Evolutionary conservation across 2,797 vertebrate genomes (phyloP), one percentile per base, ranked within the genome.

Genomic region (Pangasius macronema): DNA sequence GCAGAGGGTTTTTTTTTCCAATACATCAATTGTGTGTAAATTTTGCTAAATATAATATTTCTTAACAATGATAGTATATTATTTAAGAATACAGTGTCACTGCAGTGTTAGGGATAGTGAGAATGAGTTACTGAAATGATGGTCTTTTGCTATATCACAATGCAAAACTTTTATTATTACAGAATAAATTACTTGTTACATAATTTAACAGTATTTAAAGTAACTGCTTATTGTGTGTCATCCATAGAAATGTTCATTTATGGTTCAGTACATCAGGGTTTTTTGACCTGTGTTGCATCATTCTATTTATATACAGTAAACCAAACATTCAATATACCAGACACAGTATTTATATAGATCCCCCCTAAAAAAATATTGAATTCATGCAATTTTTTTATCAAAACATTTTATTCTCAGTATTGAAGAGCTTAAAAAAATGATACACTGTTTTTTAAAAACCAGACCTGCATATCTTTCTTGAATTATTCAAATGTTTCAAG

Each of bases 401-500:
- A 27, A 81, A 16, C 24, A 81, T 16, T 55, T 16, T 3, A 42
- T 81, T 81, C 9, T 20, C 39, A 51, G 16, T 22, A 82, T 13
- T 27, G n/a, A 67, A n/a, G 3, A 65, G 27, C 46, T 22, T 79
- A 1, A 42, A 79, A 79, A 61, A 81, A n/a, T 30, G 0, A 5
- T 11, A 22, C 53, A 4, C 16, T 5, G 13, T 7, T 11, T 49
- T 82, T 65, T 20, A 0, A 63, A 63, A 67, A 33, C 27, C 42
- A 11, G 24, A 42, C 42, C 42, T 42, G 59, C 53, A 20, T 82
- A 51, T 83, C 13, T 65, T 76, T 79, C 63, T n/a, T 65, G 2
- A 68, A 75, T 42, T 42, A 80, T 82, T 72, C 24, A 68, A 59
- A 53, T 59, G 22, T 36, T 79, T 24, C 46, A 68, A 42, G 70